Conservation (phyloP, 2,797 vertebrate genomes). For the Bradypodion ventrale region DNA sequence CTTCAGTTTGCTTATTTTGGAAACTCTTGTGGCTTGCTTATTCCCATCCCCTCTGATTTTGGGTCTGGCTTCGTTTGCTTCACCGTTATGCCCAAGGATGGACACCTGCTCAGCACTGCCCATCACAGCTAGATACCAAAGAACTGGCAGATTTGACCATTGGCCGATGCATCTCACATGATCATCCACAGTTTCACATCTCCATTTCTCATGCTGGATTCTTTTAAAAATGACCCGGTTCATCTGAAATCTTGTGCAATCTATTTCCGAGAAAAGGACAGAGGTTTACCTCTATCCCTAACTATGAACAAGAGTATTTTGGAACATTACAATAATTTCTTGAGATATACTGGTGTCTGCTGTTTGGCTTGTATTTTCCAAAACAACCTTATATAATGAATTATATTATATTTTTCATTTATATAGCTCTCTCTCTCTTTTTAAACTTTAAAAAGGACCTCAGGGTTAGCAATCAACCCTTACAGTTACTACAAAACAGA, state of each 20-base stretch:
- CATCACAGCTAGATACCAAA: constrained; percentile 48
- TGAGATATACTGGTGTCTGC: background rate
- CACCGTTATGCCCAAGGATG: constrained; percentile 43
- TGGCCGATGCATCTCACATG: constrained; percentile 53
- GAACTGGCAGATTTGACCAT: constrained; percentile 46
- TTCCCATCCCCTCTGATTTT: background rate
- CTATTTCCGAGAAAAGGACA: constrained; percentile 65
- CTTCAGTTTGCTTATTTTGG: constrained; percentile 4
- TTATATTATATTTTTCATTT: constrained; percentile 18
- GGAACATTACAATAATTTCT: background rate
- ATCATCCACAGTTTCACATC: constrained; percentile 47
- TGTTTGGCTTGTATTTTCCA: background rate
- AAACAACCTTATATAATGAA: background rate
- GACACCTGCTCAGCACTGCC: constrained; percentile 43
- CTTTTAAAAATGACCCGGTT: constrained; percentile 10
- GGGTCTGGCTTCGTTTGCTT: constrained; percentile 31
- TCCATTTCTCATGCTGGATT: background rate
- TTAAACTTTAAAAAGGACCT: constrained; percentile 71
- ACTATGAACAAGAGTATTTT: background rate
- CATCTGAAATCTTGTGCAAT: constrained; percentile 63
- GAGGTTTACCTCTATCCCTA: constrained; percentile 44
- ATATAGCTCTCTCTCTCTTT: constrained; percentile 54
- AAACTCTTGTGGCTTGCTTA: constrained; percentile 32
- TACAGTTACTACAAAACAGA: constrained; percentile 91
- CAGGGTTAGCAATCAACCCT: constrained; percentile 63